Base-by-base conservation (phyloP, 2,888 invertebrate genomes). In the Eupithecia exiguata region DNA sequence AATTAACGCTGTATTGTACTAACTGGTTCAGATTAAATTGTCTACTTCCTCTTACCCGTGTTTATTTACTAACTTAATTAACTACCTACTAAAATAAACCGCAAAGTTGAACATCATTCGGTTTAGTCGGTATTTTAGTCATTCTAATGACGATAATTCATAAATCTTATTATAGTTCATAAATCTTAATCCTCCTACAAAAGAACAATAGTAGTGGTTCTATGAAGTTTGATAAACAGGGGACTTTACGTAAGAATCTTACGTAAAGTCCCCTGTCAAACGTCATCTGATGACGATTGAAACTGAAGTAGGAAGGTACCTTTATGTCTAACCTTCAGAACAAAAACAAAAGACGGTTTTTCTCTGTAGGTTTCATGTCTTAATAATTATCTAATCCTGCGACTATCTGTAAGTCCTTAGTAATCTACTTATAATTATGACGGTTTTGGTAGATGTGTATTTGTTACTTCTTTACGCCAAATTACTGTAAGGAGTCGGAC, bases 1-100 rank as follows among this genome's bases (percentile, higher is more conserved):
- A 80, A 78, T 80, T 71, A 74, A 46, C 78, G 75, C 75, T 74
- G 49, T 21, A 71, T 79, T 73, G 74, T 76, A 68, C 77, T 76
- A 81, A 84, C 68, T 69, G 75, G 82, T 83, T 81, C 77, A 79
- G 79, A 82, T 83, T 80, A 80, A 82, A 83, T 78, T 86, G 83
- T 84, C 82, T 80, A 78, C 77, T 84, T 84, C 83, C 83, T 78
- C 72, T 74, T 69, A 78, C 62, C 40, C 49, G 35, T 65, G 62
- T 74, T 72, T 76, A 69, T 72, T 71, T 76, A 72, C 66, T 12
- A 38, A n/a, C 10, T 38, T 36, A n/a, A 12, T 36, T n/a, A n/a
- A 12, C 10, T n/a, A 36, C 30, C 63, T n/a, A 12, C n/a, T n/a
- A 12, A 35, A 65, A 65, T 36, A 65, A 65, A 38, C 63, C 63